Conservation (phyloP, 1,140 invertebrate genomes). For the Drosophila nikananu region DNA sequence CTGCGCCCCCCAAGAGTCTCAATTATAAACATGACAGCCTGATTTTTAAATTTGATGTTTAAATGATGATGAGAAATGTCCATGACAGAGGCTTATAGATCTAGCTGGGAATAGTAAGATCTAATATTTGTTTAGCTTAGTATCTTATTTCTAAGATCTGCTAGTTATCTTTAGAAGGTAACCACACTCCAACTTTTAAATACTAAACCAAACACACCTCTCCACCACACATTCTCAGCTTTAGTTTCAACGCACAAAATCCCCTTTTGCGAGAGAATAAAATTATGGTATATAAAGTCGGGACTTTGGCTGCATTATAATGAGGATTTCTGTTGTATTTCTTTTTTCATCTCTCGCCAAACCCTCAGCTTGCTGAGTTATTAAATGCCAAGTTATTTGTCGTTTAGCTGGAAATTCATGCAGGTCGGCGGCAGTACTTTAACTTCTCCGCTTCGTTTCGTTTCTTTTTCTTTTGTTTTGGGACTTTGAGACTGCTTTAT, state of each 20-base stretch:
- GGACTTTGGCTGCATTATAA: conserved; percentile 66
- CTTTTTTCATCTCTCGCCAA: neutral
- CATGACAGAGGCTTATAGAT: conserved; percentile 1
- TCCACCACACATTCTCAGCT: conserved; percentile 14
- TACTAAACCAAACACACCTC: conserved; percentile 8
- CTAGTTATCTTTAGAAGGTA: no score
- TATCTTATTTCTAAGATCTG: no score
- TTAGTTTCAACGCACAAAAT: conserved; percentile 77
- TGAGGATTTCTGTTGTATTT: conserved; percentile 22
- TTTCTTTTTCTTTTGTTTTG: conserved; percentile 1
- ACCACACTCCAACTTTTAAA: neutral
- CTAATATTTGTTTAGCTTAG: no score
- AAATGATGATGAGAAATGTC: conserved; percentile 19
- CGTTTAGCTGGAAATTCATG: conserved; percentile 80
- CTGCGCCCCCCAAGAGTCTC: conserved; percentile 30
- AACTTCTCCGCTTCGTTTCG: conserved; percentile 37
- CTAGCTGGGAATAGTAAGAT: neutral
- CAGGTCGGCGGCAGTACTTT: conserved; percentile 66
- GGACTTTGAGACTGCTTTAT: conserved; percentile 68
- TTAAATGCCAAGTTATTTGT: conserved; percentile 84
- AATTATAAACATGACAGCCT: conserved; percentile 65
- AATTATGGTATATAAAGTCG: conserved; percentile 69
- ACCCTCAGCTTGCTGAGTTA: conserved; percentile 61
- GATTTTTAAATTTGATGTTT: conserved; percentile 63
- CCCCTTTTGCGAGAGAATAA: conserved; percentile 66